These are phyloP conservation scores for Vimba vimba DNA, from an alignment of 2,113 vertebrate genomes.

Conservation along the genomic window DNA sequence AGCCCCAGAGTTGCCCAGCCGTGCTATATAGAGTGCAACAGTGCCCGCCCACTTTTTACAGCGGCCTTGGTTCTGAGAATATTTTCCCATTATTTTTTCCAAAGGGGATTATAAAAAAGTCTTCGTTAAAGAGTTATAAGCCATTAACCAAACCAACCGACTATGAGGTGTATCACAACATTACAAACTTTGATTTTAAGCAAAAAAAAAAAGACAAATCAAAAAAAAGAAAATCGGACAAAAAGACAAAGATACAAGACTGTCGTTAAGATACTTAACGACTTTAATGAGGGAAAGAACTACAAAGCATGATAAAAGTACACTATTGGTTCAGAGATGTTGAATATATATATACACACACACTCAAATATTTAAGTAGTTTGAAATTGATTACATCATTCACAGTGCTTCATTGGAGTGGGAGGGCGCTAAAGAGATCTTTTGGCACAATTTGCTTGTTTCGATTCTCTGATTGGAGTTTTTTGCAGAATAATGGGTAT, in stretches of 20 bases:
- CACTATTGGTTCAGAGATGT: too few species aligned
- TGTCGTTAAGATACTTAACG: not conserved
- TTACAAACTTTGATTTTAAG: not conserved
- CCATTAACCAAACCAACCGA: not conserved
- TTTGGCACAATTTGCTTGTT: too few species aligned
- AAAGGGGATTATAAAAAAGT: not conserved
- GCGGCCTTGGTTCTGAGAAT: not conserved
- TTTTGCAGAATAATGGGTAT: not conserved
- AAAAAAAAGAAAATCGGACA: not conserved
- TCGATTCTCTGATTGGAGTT: not conserved
- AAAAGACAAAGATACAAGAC: not conserved
- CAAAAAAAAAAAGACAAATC: not conserved
- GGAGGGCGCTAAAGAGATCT: too few species aligned
- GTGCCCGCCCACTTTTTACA: not conserved
- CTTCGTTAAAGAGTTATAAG: not conserved
- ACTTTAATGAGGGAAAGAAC: not conserved
- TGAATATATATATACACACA: too few species aligned
- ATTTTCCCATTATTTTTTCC: not conserved
- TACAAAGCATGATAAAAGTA: too few species aligned
- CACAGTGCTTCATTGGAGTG: too few species aligned
- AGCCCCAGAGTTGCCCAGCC: too few species aligned
- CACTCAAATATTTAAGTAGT: too few species aligned
- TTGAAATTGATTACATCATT: too few species aligned
- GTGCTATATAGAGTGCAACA: not conserved
- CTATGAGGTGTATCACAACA: not conserved